Percentiles rank a stretch among this genome's conserved stretches.
phyloP scores from a whole-genome alignment of 2,888 invertebrate genomes.

The Drosophila bunnanda region DNA sequence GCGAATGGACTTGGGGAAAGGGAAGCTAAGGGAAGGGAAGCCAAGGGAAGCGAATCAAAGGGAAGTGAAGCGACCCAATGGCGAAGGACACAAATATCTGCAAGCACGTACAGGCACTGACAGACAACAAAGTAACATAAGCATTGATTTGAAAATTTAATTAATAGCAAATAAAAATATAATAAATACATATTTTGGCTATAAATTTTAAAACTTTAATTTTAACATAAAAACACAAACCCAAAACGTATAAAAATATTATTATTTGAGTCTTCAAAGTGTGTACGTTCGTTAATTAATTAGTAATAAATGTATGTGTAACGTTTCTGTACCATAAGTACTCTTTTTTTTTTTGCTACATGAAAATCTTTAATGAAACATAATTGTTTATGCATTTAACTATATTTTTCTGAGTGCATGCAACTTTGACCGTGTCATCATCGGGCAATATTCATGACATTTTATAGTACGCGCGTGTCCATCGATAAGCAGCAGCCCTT shows the following conservation, averaged over 20 bases:
- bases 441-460: conserved; percentile 43
- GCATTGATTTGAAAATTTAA: neutral
- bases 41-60: neutral
- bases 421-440: conserved; percentile 30
- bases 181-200: neutral
- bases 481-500: conserved; percentile 66
- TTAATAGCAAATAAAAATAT: neutral
- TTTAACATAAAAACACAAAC: neutral
- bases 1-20: conserved; percentile 14
- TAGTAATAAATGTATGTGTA: too few relatives aligned
- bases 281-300: too few relatives aligned
- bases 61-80: neutral
- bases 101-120: conserved; percentile 10
- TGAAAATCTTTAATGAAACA: neutral
- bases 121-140: neutral
- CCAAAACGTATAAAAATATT: neutral
- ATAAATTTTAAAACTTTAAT: neutral
- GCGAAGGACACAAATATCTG: conserved; percentile 23
- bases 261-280: too few relatives aligned
- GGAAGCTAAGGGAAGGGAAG: neutral
- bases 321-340: too few relatives aligned
- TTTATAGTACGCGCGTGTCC: conserved; percentile 71
- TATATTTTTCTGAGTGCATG: conserved; percentile 5
- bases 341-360: too few relatives aligned
- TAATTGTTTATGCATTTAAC: neutral